Conservation (phyloP, 2,888 invertebrate species). For the Plusia festucae region DNA sequence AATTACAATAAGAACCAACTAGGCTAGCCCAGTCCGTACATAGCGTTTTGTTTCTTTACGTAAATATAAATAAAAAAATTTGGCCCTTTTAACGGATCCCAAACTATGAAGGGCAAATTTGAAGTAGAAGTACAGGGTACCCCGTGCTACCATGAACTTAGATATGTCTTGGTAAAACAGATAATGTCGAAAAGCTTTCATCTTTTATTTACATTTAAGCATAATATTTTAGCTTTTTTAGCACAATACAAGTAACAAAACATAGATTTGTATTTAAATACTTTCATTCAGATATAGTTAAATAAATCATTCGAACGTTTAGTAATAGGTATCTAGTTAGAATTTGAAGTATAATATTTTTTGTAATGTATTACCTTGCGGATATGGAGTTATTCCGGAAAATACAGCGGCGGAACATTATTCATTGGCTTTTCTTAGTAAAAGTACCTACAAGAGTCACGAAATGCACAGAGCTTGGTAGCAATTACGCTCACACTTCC, state of each 20-base stretch:
- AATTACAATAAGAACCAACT: constrained; percentile 18
- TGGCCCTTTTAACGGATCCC: constrained; percentile 17
- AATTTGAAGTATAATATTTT: constrained; percentile 26
- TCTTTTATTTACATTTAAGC: constrained; percentile 57
- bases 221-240: constrained; percentile 61
- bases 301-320: constrained; percentile 42
- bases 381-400: constrained; percentile 43
- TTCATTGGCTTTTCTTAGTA: constrained; percentile 82
- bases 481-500: constrained; percentile 88
- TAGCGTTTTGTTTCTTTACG: constrained; percentile 36
- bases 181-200: constrained; percentile 62
- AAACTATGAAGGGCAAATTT: constrained; percentile 25
- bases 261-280: constrained; percentile 45
- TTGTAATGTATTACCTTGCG: constrained; percentile 31
- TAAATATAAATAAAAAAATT: constrained; percentile 17
- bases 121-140: constrained; percentile 22
- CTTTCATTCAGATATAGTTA: constrained; percentile 52
- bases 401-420: constrained; percentile 65
- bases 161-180: constrained; percentile 58
- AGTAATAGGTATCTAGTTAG: constrained; percentile 49
- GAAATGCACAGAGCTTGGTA: constrained; percentile 86
- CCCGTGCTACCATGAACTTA: constrained; percentile 52
- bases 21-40: constrained; percentile 44
- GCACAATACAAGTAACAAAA: constrained; percentile 53
- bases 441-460: constrained; percentile 81